phyloP scores from a whole-genome alignment of 2,888 invertebrate species.

The Clostera curtula region DNA sequence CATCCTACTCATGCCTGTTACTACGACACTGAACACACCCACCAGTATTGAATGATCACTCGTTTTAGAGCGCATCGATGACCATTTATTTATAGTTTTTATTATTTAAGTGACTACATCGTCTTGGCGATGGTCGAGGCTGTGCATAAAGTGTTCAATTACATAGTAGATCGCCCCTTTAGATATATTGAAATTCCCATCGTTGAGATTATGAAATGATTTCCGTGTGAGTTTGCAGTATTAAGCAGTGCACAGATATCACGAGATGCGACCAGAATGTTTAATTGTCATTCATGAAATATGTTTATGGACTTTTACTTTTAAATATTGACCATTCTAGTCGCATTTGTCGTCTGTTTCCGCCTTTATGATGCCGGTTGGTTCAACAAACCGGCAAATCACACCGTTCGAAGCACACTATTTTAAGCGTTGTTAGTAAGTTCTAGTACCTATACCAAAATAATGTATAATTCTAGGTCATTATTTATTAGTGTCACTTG shows the following conservation, averaged over 20 bases:
- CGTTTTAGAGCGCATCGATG: conserved; percentile 72
- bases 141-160: conserved; percentile 74
- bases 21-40: conserved; percentile 48
- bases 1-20: no score
- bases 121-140: conserved; percentile 60
- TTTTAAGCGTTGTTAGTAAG: conserved; percentile 42
- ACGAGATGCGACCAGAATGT: no score
- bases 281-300: no score
- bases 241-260: no score
- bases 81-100: conserved; percentile 63
- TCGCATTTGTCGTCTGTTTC: no score
- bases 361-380: no score
- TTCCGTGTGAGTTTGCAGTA: conserved; percentile 56
- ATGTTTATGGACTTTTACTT: no score
- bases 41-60: conserved; percentile 73
- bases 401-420: conserved; percentile 37
- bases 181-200: conserved; percentile 61
- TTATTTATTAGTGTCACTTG: conserved; percentile 66
- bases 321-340: no score
- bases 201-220: conserved; percentile 61
- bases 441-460: conserved; percentile 69
- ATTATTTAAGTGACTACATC: conserved; percentile 55
- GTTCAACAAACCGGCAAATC: conserved; percentile 43
- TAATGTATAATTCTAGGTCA: conserved; percentile 59
- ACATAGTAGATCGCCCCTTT: conserved; percentile 51